Evolutionary conservation across 2,888 invertebrate species (phyloP).

Genomic region (Aleiodes testaceus): DNA sequence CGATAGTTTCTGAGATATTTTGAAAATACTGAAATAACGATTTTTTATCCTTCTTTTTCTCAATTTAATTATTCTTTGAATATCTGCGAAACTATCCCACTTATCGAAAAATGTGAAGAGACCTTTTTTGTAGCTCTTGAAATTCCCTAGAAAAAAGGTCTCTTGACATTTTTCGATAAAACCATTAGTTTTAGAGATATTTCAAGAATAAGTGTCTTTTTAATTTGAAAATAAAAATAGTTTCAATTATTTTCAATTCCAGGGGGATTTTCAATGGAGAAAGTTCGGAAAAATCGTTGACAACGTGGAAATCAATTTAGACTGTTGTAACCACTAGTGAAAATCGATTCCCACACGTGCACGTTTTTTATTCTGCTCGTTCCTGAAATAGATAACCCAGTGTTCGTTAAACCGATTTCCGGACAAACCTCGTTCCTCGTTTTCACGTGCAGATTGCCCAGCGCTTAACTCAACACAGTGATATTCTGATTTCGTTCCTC

Average conservation of each 20-base stretch:
- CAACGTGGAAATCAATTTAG: neutral
- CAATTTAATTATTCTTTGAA: no score
- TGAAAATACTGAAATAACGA: no score
- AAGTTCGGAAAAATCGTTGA: neutral
- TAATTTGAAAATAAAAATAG: neutral
- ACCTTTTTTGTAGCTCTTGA: no score
- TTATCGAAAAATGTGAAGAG: no score
- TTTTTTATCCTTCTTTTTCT: no score
- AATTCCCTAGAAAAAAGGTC: no score
- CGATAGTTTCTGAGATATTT: no score
- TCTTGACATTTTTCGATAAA: no score
- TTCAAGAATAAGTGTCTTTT: no score
- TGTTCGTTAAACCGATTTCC: constrained; percentile 54
- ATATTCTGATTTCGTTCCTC: constrained; percentile 37
- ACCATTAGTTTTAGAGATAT: no score
- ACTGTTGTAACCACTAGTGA: constrained; percentile 50
- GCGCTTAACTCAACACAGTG: constrained; percentile 37
- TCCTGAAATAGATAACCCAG: constrained; percentile 49
- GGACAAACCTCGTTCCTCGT: constrained; percentile 49
- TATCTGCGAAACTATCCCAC: no score
- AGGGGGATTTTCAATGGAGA: neutral
- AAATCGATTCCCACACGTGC: constrained; percentile 50
- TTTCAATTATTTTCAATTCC: neutral
- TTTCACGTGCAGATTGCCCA: constrained; percentile 49
- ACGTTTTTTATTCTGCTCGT: constrained; percentile 36